phyloP scores from a whole-genome alignment of 2,797 vertebrate species.

The Coregonus suidteri region DNA sequence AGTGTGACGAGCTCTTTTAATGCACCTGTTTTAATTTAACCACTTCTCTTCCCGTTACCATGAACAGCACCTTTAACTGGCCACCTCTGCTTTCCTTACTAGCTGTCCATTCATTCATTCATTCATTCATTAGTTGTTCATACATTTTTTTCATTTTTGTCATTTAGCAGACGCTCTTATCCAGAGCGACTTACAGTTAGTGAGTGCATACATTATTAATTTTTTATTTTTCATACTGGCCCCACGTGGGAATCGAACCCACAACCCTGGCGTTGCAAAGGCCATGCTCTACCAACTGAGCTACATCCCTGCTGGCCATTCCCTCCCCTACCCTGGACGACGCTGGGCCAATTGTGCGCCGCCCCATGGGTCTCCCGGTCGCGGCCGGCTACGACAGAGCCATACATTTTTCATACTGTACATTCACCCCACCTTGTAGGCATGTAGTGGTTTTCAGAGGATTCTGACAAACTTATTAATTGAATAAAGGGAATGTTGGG shows the following conservation, averaged over 20 bases:
- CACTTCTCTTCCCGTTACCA: conserved; percentile 22
- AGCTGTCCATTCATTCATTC: not conserved
- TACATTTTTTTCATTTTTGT: not conserved
- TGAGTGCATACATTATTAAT: too few relatives aligned
- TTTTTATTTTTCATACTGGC: conserved; percentile 3
- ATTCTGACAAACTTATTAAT: conserved; percentile 19
- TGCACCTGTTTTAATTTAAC: conserved; percentile 11
- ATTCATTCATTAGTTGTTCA: not conserved
- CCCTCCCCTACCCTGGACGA: too few relatives aligned
- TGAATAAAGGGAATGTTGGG: conserved; percentile 65
- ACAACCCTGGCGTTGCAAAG: too few relatives aligned
- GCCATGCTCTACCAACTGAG: too few relatives aligned
- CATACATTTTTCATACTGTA: not conserved
- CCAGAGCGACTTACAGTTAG: too few relatives aligned
- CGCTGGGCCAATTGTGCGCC: too few relatives aligned
- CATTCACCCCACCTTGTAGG: conserved; percentile 32
- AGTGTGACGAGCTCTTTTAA: conserved; percentile 39
- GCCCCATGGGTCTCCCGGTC: too few relatives aligned
- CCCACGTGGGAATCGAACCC: too few relatives aligned
- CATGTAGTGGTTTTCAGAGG: conserved; percentile 15
- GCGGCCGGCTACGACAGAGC: too few relatives aligned
- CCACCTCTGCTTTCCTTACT: conserved; percentile 23
- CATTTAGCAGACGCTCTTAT: too few relatives aligned
- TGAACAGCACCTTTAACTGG: conserved; percentile 42
- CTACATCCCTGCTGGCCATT: too few relatives aligned